Conservation (phyloP, 2,797 vertebrate species). For the Geotrypetes seraphini region DNA sequence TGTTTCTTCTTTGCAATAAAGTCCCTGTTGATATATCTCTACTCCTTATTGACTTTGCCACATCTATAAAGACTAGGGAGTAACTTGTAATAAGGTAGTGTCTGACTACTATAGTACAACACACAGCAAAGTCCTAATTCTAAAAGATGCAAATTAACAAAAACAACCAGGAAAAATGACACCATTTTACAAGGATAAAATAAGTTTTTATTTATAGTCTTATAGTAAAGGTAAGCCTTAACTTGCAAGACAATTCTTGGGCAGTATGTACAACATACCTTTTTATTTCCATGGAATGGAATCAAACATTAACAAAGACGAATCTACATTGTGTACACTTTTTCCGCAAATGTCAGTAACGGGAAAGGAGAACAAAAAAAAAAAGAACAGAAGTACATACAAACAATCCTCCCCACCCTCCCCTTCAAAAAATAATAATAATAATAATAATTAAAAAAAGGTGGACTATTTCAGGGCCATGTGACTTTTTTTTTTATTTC, state of each 20-base stretch:
- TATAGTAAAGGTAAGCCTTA: slow-evolving; percentile 93
- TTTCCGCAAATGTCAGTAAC: slow-evolving; percentile 60
- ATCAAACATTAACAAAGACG: slow-evolving; percentile 56
- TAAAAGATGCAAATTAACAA: not conserved
- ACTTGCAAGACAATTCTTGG: slow-evolving; percentile 88
- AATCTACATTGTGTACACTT: slow-evolving; percentile 65
- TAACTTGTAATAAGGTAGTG: too few species aligned
- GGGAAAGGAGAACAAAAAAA: slow-evolving; percentile 56
- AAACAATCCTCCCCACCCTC: too few species aligned
- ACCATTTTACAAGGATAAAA: slow-evolving; percentile 71
- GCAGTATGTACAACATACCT: slow-evolving; percentile 98
- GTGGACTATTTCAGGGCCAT: too few species aligned
- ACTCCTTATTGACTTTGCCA: too few species aligned
- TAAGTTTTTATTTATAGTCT: slow-evolving; percentile 92
- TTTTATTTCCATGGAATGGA: slow-evolving; percentile 84
- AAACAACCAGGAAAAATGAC: not conserved
- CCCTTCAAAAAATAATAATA: too few species aligned
- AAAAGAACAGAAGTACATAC: slow-evolving; percentile 53
- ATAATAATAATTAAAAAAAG: too few species aligned
- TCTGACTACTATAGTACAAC: too few species aligned
- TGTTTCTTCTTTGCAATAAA: too few species aligned
- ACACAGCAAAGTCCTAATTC: too few species aligned
- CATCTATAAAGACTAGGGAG: too few species aligned
- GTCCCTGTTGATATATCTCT: too few species aligned
- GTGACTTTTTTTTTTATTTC: too few species aligned